Percentiles rank a stretch among this genome's conserved stretches.
These are phyloP conservation scores for Mechanitis mazaeus DNA, from an alignment of 2,888 invertebrate species.

Conservation along the genomic window DNA sequence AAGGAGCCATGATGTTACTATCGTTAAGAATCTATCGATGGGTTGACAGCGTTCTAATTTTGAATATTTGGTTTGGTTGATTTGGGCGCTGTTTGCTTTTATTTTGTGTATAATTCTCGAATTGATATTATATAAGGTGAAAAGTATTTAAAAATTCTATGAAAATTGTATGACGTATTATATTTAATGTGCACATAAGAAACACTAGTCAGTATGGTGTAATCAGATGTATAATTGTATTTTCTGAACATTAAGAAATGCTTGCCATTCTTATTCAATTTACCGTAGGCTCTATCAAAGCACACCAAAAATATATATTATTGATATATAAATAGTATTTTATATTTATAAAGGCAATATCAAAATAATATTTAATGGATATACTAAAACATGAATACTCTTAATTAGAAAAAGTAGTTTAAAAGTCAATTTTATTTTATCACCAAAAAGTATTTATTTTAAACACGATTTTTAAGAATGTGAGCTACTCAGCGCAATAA, in stretches of 20 bases:
- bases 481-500: no score
- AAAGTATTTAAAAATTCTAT: constrained; percentile 15
- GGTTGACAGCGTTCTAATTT: constrained; percentile 53
- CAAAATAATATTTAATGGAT: no score
- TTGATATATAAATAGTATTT: constrained; percentile 9
- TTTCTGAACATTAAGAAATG: constrained; percentile 17
- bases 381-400: no score
- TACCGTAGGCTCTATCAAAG: constrained; percentile 7
- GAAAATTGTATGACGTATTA: constrained; percentile 21
- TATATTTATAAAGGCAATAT: not conserved
- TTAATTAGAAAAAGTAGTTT: no score
- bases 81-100: constrained; percentile 11
- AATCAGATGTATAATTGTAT: constrained; percentile 27
- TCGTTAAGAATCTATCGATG: constrained; percentile 65
- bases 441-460: no score
- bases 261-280: constrained; percentile 20
- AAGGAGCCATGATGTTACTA: constrained; percentile 60
- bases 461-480: no score
- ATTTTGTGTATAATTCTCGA: constrained; percentile 11
- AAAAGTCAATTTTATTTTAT: no score
- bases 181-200: constrained; percentile 49
- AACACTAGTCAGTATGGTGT: constrained; percentile 56
- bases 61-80: constrained; percentile 24
- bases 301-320: not conserved
- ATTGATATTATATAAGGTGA: constrained; percentile 20